Conservation (phyloP, 2,113 vertebrate species). For the mouse (Mus musculus) region DNA sequence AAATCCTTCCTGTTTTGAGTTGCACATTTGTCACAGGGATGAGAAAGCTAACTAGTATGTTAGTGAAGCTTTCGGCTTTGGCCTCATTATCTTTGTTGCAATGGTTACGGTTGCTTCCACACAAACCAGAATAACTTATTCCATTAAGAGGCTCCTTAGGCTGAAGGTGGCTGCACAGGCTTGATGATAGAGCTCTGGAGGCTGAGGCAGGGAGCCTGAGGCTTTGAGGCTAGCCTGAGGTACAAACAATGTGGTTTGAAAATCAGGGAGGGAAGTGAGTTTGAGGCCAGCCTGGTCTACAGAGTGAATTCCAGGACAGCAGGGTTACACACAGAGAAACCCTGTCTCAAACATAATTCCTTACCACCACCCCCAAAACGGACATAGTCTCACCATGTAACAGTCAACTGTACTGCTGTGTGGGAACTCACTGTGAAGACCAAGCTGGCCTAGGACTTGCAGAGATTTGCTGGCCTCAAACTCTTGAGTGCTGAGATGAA, state of each 20-base stretch:
- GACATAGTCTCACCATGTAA: neutral
- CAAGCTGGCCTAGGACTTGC: neutral
- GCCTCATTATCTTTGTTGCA: neutral
- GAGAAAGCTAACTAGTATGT: neutral
- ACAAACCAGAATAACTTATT: slow-evolving; percentile 5
- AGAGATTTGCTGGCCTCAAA: neutral
- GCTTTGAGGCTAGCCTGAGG: neutral
- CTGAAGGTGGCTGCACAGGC: neutral
- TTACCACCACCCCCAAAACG: too few species aligned
- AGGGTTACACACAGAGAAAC: too few species aligned
- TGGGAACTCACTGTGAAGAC: neutral
- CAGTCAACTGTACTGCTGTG: neutral
- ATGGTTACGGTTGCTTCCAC: slow-evolving; percentile 4
- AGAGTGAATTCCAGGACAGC: too few species aligned
- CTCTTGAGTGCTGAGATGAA: neutral
- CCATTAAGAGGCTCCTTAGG: neutral
- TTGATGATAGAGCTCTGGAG: neutral
- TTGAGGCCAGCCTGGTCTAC: too few species aligned
- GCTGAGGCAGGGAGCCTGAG: neutral
- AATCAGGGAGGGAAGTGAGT: neutral
- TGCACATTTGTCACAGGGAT: neutral
- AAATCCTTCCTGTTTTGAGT: too few species aligned
- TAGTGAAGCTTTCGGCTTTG: neutral
- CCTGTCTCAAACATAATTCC: too few species aligned
- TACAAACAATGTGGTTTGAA: neutral